Evolutionary conservation across 2,113 vertebrate genomes (phyloP).

Genomic region (Cathartes aura): DNA sequence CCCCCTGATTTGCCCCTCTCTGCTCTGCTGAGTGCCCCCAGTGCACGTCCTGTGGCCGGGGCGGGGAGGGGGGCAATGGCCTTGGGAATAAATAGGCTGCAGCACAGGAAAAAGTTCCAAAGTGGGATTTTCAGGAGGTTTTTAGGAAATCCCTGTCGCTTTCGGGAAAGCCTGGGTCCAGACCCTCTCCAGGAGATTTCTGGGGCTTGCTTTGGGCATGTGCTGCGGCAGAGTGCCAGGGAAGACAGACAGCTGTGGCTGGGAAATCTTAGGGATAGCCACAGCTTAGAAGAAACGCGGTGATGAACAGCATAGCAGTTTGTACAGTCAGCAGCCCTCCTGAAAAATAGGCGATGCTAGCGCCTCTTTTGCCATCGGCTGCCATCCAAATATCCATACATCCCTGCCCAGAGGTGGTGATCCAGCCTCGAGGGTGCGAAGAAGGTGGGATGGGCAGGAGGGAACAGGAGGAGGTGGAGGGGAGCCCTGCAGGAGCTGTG

Average conservation of each 20-base stretch:
- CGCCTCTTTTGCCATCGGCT: neutral
- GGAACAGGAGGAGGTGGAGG: neutral
- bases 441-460: neutral
- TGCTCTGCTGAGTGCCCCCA: rapidly evolving
- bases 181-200: neutral
- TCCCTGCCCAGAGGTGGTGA: neutral
- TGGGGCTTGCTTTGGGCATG: neutral
- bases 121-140: neutral
- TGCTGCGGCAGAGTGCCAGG: neutral
- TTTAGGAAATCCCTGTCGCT: neutral
- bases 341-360: neutral
- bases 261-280: neutral
- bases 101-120: neutral
- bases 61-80: rapidly evolving
- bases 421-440: neutral
- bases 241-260: rapidly evolving
- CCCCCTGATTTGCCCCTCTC: neutral
- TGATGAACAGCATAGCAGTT: neutral
- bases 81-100: neutral
- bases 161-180: neutral
- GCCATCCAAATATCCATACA: neutral
- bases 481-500: neutral
- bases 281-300: rapidly evolving
- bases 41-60: rapidly evolving
- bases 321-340: neutral